Base-by-base conservation (phyloP, 2,113 vertebrate species). In the Oplegnathus fasciatus region DNA sequence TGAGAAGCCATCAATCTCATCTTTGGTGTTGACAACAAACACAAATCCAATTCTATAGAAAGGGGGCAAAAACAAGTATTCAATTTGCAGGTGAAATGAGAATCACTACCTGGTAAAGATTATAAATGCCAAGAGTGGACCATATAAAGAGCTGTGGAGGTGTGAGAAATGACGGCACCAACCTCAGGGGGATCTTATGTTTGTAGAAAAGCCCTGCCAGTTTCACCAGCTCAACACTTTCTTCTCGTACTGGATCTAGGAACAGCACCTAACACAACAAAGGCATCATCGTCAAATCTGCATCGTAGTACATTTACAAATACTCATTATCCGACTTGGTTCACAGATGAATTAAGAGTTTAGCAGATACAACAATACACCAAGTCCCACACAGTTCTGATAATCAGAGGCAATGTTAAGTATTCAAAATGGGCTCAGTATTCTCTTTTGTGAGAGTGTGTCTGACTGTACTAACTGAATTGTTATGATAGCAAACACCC, bases 1-100 rank as follows among this genome's bases (percentile, higher is more conserved):
- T 52, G 93, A 78, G 86, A 92, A 93, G 85, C 96, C 97, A 95
- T 98, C 96, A 82, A 96, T 92, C 89, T 95, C 94, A 92, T 98
- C 96, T 87, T 97, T 92, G 28, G 96, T 91, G 95, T 92, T 97
- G 94, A 99, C 93, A 93, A 98, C 86, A 92, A 99, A 98, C 92
- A 98, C 97, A 94, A 99, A 97, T 88, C 98, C 98, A 94, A 99
- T 97, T 95, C 98, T 99, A 86, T 54, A 92, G 82, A 84, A 90
- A 84, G 30, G 24, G 79, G 55, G 66, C 57, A 88, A 91, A 91
- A 79, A 89, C 80, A 84, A 86, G 68, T 80, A 84, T 91, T 92
- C 79, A 90, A 91, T 94, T 88, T 91, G 85, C 85, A 87, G 88
- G 58, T 89, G 78, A 89, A 89, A 89, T 90, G 75, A 88, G 85